Evolutionary conservation across 2,113 vertebrate genomes (phyloP), one percentile per base, ranked within the genome.

Genomic region (Eptatretus burgeri): DNA sequence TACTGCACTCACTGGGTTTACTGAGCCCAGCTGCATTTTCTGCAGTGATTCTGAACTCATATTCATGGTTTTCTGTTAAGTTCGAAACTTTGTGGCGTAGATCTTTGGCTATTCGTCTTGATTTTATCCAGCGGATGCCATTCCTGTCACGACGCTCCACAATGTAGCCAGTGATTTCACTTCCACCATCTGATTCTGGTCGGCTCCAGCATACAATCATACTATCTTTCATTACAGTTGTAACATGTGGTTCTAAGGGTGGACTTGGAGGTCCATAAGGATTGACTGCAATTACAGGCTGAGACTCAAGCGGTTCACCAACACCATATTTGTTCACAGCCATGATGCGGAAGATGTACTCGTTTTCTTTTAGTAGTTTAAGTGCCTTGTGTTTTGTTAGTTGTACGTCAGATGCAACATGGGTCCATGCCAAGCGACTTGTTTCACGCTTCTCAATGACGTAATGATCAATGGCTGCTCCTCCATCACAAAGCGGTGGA

Each of bases 341-440:
- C 86, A 95, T 93, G 51, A 94, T 84, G 72, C 89, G 80, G 75
- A 95, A 98, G 52, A 95, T 81, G 2, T 98, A 98, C 72, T 98
- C 91, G 70, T 98, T 94, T 75, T 84, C 85, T 77, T 94, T 85
- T 62, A 98, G 74, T 56, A 98, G 75, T 70, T 93, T 93, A 62
- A 82, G 82, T 63, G 93, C 89, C 67, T 88, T 87, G 52, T 77
- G 67, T 69, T 87, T 78, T 67, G 78, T 93, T 64, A 78, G 71
- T 64, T 79, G 80, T 64, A 91, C 74, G 68, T 84, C 81, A 66
- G 83, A 75, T 67, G 76, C 80, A 64, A 86, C 89, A 66, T 76
- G 78, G 69, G 83, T 93, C 91, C 91, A 98, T 13, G 82, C 84
- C 73, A 98, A 71, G 74, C 91, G 82, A 74, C 87, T 93, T 64